Evolutionary conservation across 2,113 vertebrate genomes (phyloP).

Genomic region (Nestor notabilis): DNA sequence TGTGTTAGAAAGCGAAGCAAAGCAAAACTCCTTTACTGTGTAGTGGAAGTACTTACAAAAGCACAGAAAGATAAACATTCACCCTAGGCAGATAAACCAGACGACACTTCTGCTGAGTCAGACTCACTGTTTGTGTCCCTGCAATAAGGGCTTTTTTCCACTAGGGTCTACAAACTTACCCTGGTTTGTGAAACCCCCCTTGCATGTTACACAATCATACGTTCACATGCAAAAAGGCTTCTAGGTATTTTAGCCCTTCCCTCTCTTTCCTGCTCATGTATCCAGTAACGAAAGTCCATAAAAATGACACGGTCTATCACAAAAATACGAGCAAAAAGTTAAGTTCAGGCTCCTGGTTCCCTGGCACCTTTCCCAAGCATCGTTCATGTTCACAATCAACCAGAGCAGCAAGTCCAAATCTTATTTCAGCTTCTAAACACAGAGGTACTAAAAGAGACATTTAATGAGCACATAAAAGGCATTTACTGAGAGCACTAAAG

Average conservation of each 20-base stretch:
- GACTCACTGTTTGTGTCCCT: neutral
- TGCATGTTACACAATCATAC: neutral
- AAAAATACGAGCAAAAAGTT: neutral
- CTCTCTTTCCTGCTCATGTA: neutral
- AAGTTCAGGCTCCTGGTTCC: neutral
- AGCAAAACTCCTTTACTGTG: neutral
- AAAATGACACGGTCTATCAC: neutral
- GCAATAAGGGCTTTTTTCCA: neutral
- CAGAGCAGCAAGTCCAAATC: neutral
- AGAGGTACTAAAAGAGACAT: neutral
- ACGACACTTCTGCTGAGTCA: neutral
- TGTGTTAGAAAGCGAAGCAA: neutral
- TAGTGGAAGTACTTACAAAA: neutral
- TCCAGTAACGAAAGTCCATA: neutral
- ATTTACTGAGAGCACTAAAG: neutral
- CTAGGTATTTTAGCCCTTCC: neutral
- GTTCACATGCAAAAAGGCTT: neutral
- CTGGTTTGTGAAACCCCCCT: neutral
- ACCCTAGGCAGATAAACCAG: neutral
- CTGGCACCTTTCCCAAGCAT: accelerated
- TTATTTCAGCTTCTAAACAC: neutral
- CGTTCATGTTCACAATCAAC: accelerated
- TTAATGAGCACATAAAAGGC: neutral
- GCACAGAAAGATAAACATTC: neutral
- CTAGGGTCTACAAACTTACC: neutral